Conservation (phyloP, 1,140 invertebrate species). For the Drosophila littoralis region DNA sequence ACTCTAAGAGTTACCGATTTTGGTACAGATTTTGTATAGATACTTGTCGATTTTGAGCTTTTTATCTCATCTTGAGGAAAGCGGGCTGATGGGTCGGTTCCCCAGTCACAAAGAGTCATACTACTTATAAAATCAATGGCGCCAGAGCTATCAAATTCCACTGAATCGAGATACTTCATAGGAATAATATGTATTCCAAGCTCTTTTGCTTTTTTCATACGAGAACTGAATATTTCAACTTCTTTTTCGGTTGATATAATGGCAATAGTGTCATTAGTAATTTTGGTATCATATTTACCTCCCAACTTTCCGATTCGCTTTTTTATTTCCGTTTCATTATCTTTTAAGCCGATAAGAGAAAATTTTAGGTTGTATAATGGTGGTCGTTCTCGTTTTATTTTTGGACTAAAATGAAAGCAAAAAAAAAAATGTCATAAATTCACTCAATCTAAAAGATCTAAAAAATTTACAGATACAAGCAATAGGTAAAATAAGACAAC, state of each 20-base stretch:
- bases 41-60: conserved; percentile 87
- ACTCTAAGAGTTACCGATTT: conserved; percentile 91
- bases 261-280: conserved; percentile 89
- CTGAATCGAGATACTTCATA: conserved; percentile 91
- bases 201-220: conserved; percentile 89
- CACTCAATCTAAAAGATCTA: background rate
- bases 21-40: conserved; percentile 88
- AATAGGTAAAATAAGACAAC: background rate
- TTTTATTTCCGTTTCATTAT: conserved; percentile 88
- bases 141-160: conserved; percentile 86
- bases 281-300: conserved; percentile 89
- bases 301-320: conserved; percentile 90
- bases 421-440: conserved; percentile 15
- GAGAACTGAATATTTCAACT: conserved; percentile 88
- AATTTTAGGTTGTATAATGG: conserved; percentile 93
- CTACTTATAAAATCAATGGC: conserved; percentile 88
- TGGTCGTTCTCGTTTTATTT: conserved; percentile 86
- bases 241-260: conserved; percentile 90
- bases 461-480: background rate
- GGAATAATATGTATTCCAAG: conserved; percentile 92
- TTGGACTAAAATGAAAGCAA: conserved; percentile 85
- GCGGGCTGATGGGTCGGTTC: conserved; percentile 88
- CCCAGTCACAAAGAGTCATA: conserved; percentile 92
- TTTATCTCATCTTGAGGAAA: conserved; percentile 86
- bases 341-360: conserved; percentile 88